A percentile compares a stretch with the other conserved stretches of the same genome.
Conservation (phyloP, 2,113 vertebrate genomes). For the Cyphomyrus plagiostoma region DNA sequence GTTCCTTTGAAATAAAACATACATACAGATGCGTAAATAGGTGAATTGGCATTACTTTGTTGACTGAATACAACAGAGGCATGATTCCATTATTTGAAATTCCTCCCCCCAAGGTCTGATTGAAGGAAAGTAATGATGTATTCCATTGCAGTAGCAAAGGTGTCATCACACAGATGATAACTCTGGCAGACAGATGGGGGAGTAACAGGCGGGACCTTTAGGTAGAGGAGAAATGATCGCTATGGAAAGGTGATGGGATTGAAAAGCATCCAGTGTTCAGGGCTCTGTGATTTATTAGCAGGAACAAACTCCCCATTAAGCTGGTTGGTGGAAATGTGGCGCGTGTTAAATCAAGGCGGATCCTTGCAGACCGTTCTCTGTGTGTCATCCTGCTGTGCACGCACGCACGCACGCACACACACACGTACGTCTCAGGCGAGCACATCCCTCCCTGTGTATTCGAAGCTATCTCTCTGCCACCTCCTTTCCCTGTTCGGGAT, state of each 20-base stretch:
- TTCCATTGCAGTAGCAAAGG: not conserved
- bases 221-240: not conserved
- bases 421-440: not conserved
- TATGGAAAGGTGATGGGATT: not conserved
- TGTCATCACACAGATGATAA: not conserved
- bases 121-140: not conserved
- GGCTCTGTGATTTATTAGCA: not conserved
- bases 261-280: not conserved
- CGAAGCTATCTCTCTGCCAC: not conserved
- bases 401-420: not conserved
- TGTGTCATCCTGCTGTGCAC: not conserved
- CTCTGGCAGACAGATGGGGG: not conserved
- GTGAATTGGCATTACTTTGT: not conserved
- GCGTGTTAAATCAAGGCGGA: not conserved
- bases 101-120: not conserved
- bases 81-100: not conserved
- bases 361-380: not conserved
- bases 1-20: not conserved
- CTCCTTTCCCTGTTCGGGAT: not conserved
- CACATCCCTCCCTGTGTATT: not conserved
- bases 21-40: not conserved
- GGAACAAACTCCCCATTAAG: not conserved
- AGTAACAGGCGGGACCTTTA: not conserved
- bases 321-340: not conserved
- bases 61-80: not conserved